Conservation (phyloP, 2,113 vertebrate species). For the Gila orcuttii region DNA sequence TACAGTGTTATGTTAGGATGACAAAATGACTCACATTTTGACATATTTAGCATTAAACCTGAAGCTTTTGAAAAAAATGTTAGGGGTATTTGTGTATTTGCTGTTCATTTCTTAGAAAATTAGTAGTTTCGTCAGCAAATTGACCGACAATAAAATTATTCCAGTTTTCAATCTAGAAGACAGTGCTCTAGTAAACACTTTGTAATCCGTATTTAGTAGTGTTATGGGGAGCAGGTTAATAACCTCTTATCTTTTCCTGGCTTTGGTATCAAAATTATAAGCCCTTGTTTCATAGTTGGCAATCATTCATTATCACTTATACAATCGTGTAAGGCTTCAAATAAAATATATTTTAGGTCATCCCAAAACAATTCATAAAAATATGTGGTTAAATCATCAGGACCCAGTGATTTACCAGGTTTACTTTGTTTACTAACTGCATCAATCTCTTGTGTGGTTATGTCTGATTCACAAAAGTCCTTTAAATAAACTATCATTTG, state of each 20-base stretch:
- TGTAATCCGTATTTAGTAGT: not conserved
- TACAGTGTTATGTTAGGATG: not conserved
- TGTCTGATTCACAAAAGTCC: too few relatives aligned
- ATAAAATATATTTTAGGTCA: not conserved
- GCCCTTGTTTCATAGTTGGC: not conserved
- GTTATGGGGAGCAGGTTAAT: not conserved
- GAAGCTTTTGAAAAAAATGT: not conserved
- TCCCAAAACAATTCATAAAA: constrained; percentile 1
- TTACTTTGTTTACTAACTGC: too few relatives aligned
- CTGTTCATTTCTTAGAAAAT: not conserved
- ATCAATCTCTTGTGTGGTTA: too few relatives aligned
- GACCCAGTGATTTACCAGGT: too few relatives aligned
- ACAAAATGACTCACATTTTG: not conserved
- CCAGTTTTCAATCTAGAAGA: too few relatives aligned
- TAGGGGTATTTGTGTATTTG: not conserved
- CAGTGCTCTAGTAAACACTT: not conserved
- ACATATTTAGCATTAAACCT: not conserved
- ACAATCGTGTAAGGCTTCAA: not conserved
- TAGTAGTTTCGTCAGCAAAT: too few relatives aligned
- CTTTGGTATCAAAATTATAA: constrained; percentile 6
- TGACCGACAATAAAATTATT: too few relatives aligned
- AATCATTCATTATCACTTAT: not conserved
- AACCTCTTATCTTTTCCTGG: not conserved
- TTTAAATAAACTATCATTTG: too few relatives aligned
- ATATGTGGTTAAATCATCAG: not conserved